These are phyloP conservation scores for Halcyon chelicuti DNA, from an alignment of 2,797 vertebrate species.

Conservation along the genomic window DNA sequence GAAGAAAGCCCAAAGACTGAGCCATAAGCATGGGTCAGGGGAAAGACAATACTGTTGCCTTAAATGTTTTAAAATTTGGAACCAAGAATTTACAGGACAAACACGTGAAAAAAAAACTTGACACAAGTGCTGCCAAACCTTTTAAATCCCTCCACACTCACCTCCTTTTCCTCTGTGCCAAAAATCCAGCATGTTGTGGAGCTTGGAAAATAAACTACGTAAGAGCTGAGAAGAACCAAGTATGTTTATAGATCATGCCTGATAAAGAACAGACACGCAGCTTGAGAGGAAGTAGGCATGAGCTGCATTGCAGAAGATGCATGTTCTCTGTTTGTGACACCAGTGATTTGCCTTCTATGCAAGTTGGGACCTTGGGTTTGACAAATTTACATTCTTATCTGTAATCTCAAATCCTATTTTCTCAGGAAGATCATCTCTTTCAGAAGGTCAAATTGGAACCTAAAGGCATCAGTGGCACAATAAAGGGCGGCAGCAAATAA, in stretches of 20 bases:
- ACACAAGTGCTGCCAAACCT: background rate
- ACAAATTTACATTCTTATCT: background rate
- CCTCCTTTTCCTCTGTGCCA: background rate
- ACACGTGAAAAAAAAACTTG: background rate
- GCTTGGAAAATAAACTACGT: background rate
- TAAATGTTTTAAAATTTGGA: background rate
- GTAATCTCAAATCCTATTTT: background rate
- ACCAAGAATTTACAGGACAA: background rate
- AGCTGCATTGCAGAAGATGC: background rate
- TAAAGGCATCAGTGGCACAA: conserved; percentile 7
- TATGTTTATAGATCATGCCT: background rate
- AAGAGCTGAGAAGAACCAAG: background rate
- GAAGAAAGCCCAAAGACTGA: background rate
- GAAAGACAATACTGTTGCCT: background rate
- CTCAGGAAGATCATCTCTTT: background rate
- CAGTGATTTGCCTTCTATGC: background rate
- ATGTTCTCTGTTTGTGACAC: background rate
- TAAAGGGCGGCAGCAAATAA: conserved; percentile 1
- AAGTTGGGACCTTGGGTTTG: conserved; percentile 1
- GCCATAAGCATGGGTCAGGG: background rate
- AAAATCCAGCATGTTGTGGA: background rate
- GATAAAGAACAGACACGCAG: background rate
- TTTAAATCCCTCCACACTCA: background rate
- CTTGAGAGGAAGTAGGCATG: background rate
- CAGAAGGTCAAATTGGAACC: background rate